Base-by-base conservation (phyloP, 2,113 vertebrate species). In the Muscicapa adusta region DNA sequence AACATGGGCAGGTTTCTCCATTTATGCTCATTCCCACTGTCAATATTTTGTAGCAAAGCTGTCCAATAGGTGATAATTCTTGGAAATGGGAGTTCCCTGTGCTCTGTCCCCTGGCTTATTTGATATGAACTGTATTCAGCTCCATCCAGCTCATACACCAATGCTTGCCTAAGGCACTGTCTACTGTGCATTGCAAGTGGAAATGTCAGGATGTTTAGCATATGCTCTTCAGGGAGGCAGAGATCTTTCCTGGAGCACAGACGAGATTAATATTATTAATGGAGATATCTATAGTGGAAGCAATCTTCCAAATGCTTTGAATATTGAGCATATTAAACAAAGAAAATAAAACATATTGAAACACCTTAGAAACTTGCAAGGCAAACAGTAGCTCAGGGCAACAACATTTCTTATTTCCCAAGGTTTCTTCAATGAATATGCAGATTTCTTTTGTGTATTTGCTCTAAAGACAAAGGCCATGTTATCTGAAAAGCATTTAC, bases 131-230 rank as follows among this genome's bases (percentile, higher is more conserved):
- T 91, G 78, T 53, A 75, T 81, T 80, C 75, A 61, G 57, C 60
- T 83, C 25, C 63, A 84, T 53, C 53, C 56, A 95, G 40, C 83
- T 86, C 76, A 36, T 57, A 43, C 24, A 68, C 9, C 18, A 60
- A 17, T 42, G 23, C 63, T 90, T 66, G 85, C 94, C 95, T 91
- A 53, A 86, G 95, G 94, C 91, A 38, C 73, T n/a, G 12, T 84
- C 88, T 94, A 53, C 79, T 68, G 79, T 81, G 57, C 2, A 5
- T 20, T 74, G 76, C 56, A 92, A 90, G 79, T 81, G 43, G 76
- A 96, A 95, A 96, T 96, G 93, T 95, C 93, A 96, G 68, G 68
- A 78, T 90, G 75, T 86, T 94, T 94, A 93, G 88, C 92, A 93
- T 94, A 93, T 68, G 90, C 42, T 95, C 93, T 88, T 90, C 65